A percentile compares a stretch with the other conserved stretches of the same genome.
phyloP scores from a whole-genome alignment of 1,140 invertebrate genomes.

The Papilio helenus region DNA sequence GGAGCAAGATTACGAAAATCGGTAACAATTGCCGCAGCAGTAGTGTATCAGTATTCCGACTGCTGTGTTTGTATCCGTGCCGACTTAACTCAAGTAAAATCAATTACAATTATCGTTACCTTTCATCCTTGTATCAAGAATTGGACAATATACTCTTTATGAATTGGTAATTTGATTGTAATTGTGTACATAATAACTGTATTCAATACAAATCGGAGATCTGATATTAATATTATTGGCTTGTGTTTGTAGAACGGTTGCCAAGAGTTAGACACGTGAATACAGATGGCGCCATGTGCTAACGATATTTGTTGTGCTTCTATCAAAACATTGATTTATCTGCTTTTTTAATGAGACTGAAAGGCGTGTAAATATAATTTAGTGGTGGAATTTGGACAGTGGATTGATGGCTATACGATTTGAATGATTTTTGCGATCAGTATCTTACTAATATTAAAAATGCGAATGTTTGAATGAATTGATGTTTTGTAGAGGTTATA shows the following conservation, averaged over 20 bases:
- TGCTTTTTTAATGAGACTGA: too few species aligned
- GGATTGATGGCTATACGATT: neutral
- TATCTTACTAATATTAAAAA: too few species aligned
- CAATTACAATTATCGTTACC: neutral
- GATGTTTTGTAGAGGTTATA: too few species aligned
- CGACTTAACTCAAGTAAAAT: too few species aligned
- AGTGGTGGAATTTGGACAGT: neutral
- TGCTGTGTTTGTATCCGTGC: too few species aligned
- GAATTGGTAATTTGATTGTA: conserved; percentile 10
- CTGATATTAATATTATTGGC: neutral
- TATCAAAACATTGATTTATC: neutral
- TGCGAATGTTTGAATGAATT: too few species aligned
- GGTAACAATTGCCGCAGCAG: too few species aligned
- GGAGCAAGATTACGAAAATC: too few species aligned
- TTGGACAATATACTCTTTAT: neutral
- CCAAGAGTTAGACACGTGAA: neutral
- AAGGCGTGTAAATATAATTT: neutral
- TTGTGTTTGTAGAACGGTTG: neutral
- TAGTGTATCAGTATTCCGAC: too few species aligned
- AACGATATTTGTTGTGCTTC: neutral
- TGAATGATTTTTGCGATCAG: too few species aligned
- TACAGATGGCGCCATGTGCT: neutral
- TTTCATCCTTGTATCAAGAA: neutral
- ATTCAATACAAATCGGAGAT: neutral
- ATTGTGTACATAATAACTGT: neutral